Conservation (phyloP, 2,113 vertebrate species). For the Tupaia tana region DNA sequence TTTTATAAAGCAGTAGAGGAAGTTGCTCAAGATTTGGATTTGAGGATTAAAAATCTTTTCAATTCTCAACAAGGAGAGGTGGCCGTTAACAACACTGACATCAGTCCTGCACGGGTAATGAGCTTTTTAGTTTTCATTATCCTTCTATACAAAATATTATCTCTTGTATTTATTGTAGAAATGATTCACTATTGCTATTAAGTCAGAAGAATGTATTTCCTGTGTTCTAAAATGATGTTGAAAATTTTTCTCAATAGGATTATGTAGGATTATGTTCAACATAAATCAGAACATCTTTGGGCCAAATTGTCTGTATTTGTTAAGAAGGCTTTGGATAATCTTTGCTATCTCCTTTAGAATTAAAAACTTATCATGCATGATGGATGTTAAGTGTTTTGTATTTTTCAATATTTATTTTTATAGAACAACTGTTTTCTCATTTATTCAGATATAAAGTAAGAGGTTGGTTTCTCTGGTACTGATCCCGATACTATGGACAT, state of each 20-base stretch:
- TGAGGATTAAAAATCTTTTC: conserved; percentile 91
- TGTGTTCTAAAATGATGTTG: conserved; percentile 45
- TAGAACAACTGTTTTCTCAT: conserved; percentile 13
- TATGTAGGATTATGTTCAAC: conserved; percentile 42
- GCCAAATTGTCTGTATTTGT: conserved; percentile 48
- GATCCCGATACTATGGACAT: background rate
- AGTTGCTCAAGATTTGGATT: conserved; percentile 89
- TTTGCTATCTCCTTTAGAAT: conserved; percentile 35
- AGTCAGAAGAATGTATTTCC: conserved; percentile 64
- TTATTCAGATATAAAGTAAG: conserved; percentile 26
- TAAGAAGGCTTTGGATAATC: conserved; percentile 51
- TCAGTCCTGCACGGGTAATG: conserved; percentile 95
- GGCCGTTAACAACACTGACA: conserved; percentile 84
- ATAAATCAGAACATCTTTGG: conserved; percentile 62
- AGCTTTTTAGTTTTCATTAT: conserved; percentile 76
- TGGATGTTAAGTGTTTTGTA: conserved; percentile 34
- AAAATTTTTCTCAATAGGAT: conserved; percentile 64
- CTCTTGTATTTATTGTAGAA: conserved; percentile 49
- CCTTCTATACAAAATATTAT: conserved; percentile 69
- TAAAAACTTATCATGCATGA: conserved; percentile 39
- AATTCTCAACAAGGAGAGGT: conserved; percentile 82
- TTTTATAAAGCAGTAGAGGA: conserved; percentile 89
- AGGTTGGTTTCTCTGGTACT: background rate
- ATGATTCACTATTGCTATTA: conserved; percentile 57
- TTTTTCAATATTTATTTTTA: conserved; percentile 46